A percentile compares a stretch with the other conserved stretches of the same genome.
phyloP scores from a whole-genome alignment of 2,888 invertebrate genomes.

The Amphipoea oculea region DNA sequence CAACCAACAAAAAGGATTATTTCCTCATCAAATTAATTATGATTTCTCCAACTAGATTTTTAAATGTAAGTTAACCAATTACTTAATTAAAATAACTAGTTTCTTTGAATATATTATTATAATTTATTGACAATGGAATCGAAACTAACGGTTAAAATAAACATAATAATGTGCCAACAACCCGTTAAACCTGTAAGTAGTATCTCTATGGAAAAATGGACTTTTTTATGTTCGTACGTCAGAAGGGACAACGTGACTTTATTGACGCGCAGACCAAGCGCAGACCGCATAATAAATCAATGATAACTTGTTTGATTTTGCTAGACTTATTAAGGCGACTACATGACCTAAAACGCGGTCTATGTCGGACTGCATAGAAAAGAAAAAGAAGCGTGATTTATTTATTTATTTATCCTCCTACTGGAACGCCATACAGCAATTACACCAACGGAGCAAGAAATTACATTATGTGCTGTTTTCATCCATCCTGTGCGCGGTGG shows the following conservation, averaged over 20 bases:
- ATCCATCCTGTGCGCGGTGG: too few species aligned
- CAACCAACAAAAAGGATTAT: not conserved
- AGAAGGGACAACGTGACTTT: not conserved
- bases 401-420: too few species aligned
- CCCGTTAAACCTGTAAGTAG: constrained; percentile 30
- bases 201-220: not conserved
- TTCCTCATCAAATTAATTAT: not conserved
- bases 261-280: not conserved
- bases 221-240: constrained; percentile 20
- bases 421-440: too few species aligned
- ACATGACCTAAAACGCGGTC: too few species aligned
- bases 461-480: too few species aligned
- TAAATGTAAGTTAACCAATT: not conserved
- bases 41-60: not conserved
- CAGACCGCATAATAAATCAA: constrained; percentile 2
- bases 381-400: too few species aligned
- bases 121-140: not conserved
- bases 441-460: too few species aligned
- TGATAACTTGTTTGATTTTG: constrained; percentile 24
- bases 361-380: too few species aligned
- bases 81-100: not conserved
- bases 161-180: not conserved
- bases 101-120: not conserved
- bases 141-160: not conserved
- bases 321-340: not conserved